phyloP scores from a whole-genome alignment of 1,140 invertebrate genomes.

The Antheraea pernyi region DNA sequence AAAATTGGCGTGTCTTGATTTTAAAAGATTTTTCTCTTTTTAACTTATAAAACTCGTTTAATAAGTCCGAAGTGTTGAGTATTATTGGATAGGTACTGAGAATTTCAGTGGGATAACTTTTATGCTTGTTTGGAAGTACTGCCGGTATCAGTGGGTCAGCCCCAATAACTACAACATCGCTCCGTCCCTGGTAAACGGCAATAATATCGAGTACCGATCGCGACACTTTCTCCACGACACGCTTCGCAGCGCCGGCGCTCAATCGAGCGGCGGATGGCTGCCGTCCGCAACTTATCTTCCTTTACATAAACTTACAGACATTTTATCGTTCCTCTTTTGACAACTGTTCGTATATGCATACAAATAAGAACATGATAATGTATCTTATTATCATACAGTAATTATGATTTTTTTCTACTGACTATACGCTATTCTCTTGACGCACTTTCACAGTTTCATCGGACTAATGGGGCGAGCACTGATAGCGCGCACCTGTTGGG shows the following conservation, averaged over 20 bases:
- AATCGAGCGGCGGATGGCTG: constrained; percentile 21
- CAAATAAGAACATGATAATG: not conserved
- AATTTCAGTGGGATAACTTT: too few species aligned
- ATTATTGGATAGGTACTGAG: too few species aligned
- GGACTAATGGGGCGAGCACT: too few species aligned
- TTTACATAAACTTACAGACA: constrained; percentile 5
- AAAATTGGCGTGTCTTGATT: too few species aligned
- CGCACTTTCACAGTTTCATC: too few species aligned
- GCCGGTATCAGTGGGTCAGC: not conserved
- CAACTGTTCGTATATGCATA: not conserved
- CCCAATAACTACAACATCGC: not conserved
- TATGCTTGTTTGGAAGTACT: not conserved
- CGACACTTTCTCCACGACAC: constrained; percentile 28
- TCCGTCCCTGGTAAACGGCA: constrained; percentile 11
- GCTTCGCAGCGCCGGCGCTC: constrained; percentile 19
- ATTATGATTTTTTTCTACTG: too few species aligned
- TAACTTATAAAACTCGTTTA: too few species aligned
- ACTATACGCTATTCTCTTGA: too few species aligned
- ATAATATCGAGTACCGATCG: constrained; percentile 25
- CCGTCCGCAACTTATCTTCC: constrained; percentile 18
- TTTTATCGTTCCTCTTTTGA: not conserved
- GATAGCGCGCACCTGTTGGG: too few species aligned
- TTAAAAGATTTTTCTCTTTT: too few species aligned
- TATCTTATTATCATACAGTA: not conserved
- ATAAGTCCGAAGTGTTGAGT: too few species aligned